These are phyloP conservation scores for Gnatocerus cornutus DNA, from an alignment of 2,888 invertebrate genomes.

Conservation along the genomic window DNA sequence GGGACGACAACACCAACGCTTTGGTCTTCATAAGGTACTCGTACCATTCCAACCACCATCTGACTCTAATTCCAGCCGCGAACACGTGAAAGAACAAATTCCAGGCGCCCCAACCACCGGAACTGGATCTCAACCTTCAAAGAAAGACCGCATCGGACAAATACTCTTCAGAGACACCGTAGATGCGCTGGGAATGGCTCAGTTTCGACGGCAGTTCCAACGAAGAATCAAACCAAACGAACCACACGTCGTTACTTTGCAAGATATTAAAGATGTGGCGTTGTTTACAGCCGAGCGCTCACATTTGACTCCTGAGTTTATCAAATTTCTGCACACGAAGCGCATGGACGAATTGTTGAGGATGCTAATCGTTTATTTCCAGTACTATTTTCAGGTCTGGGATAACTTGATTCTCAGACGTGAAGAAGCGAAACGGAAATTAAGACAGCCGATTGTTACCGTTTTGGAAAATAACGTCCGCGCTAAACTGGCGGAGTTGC, in stretches of 20 bases:
- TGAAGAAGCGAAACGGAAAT: constrained; percentile 72
- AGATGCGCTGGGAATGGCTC: constrained; percentile 74
- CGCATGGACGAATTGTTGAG: constrained; percentile 78
- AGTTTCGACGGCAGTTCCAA: constrained; percentile 75
- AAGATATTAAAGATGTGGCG: constrained; percentile 78
- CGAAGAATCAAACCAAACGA: constrained; percentile 74
- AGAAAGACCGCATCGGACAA: constrained; percentile 51
- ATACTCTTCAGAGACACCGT: constrained; percentile 74
- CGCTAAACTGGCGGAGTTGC: constrained; percentile 75
- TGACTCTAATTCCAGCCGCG: constrained; percentile 55
- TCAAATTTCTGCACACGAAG: constrained; percentile 75
- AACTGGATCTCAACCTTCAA: constrained; percentile 30
- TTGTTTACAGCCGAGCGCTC: constrained; percentile 74
- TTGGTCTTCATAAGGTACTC: constrained; percentile 58
- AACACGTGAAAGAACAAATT: constrained; percentile 66
- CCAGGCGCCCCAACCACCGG: constrained; percentile 58
- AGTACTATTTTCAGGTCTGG: constrained; percentile 78
- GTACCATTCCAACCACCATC: constrained; percentile 51
- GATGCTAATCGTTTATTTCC: constrained; percentile 77
- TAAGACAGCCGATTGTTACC: constrained; percentile 73
- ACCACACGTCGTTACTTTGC: constrained; percentile 75
- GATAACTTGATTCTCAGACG: constrained; percentile 74
- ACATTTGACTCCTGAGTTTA: constrained; percentile 75
- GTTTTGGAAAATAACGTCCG: constrained; percentile 71
- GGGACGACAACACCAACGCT: constrained; percentile 68